Percentiles rank a stretch among this genome's conserved stretches.
These are phyloP conservation scores for Chironomus tentans DNA, from an alignment of 2,888 invertebrate genomes.

Conservation along the genomic window DNA sequence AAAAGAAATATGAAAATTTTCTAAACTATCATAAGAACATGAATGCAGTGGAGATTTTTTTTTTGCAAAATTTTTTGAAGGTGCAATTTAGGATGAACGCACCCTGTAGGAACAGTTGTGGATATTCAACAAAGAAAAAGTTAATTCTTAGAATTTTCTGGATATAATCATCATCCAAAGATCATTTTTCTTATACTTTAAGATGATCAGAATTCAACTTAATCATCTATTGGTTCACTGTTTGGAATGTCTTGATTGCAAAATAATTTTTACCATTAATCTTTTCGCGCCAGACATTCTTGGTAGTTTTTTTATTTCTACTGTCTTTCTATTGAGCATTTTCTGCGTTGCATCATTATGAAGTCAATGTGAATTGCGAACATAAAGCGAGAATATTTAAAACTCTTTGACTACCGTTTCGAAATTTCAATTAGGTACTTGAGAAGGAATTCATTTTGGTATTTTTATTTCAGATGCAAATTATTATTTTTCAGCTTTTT, in stretches of 20 bases:
- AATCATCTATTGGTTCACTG: too few species aligned
- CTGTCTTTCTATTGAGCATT: too few species aligned
- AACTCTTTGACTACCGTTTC: constrained; percentile 6
- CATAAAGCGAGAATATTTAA: neutral
- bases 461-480: neutral
- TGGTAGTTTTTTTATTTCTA: neutral
- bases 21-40: neutral
- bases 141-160: neutral
- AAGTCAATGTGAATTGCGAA: neutral
- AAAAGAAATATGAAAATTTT: neutral
- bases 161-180: neutral
- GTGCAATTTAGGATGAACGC: constrained; percentile 21
- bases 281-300: constrained; percentile 1
- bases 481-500: neutral
- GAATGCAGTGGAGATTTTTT: neutral
- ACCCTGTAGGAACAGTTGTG: neutral
- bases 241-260: too few species aligned
- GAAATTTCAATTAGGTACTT: constrained; percentile 9
- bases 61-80: constrained; percentile 13
- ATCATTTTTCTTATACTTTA: too few species aligned
- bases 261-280: neutral
- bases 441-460: neutral
- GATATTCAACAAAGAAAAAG: neutral
- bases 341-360: neutral
- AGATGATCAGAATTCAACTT: neutral